Evolutionary conservation across 2,113 vertebrate species (phyloP).

Genomic region (Engystomops pustulosus): DNA sequence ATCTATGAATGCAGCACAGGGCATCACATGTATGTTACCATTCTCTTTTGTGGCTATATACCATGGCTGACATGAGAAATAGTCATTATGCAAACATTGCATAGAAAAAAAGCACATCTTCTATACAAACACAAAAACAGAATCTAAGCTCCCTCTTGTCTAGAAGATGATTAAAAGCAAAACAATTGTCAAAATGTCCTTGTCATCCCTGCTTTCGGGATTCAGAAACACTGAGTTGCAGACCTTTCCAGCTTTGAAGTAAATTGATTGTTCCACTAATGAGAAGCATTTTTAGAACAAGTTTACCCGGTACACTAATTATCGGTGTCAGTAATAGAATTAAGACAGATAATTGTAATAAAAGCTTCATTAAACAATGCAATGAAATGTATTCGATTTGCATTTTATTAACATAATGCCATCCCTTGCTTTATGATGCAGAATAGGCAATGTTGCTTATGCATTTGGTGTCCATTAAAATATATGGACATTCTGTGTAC

Average conservation of each 20-base stretch:
- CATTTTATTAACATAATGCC: slow-evolving; percentile 45
- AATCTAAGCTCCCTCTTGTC: neutral
- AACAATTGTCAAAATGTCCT: slow-evolving; percentile 36
- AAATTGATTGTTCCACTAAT: slow-evolving; percentile 54
- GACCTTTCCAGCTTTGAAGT: slow-evolving; percentile 1
- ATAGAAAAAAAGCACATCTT: neutral
- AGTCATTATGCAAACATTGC: neutral
- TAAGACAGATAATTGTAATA: slow-evolving; percentile 58
- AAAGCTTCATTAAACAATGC: slow-evolving; percentile 57
- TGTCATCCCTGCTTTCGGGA: neutral
- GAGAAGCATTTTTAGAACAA: slow-evolving; percentile 56
- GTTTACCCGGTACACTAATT: slow-evolving; percentile 54
- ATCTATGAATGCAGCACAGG: no score
- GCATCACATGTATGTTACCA: neutral
- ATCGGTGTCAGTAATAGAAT: slow-evolving; percentile 54
- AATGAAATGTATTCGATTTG: slow-evolving; percentile 49
- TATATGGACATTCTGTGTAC: slow-evolving; percentile 20
- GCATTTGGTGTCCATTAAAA: slow-evolving; percentile 38
- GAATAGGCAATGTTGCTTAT: slow-evolving; percentile 44
- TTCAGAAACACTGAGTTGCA: neutral
- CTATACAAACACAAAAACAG: neutral
- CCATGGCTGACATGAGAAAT: neutral
- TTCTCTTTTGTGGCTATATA: neutral
- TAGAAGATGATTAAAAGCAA: neutral
- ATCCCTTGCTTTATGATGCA: slow-evolving; percentile 34